These are phyloP conservation scores for Rhinoraja longicauda DNA, from an alignment of 2,797 vertebrate species.

Conservation along the genomic window DNA sequence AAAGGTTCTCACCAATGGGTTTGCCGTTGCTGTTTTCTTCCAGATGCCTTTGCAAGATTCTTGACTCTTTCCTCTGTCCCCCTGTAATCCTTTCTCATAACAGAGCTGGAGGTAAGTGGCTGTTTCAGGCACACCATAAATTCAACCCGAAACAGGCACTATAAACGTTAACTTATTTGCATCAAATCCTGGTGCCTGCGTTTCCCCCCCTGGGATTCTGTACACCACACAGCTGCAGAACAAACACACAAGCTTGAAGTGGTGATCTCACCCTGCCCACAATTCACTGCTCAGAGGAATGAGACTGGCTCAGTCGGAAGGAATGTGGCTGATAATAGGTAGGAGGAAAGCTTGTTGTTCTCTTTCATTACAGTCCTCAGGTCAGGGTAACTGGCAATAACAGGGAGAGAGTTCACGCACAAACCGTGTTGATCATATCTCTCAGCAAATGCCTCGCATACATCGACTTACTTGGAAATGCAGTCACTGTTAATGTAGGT, in stretches of 20 bases:
- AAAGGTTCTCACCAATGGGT: too few species aligned
- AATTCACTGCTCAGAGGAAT: conserved; percentile 7
- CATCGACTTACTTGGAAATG: background rate
- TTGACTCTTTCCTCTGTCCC: too few species aligned
- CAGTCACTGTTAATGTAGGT: background rate
- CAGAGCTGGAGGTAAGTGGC: too few species aligned
- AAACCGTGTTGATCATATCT: background rate
- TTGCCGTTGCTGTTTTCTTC: too few species aligned
- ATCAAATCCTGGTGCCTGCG: background rate
- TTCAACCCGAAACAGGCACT: too few species aligned
- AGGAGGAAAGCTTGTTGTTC: background rate
- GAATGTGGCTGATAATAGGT: background rate
- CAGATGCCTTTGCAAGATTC: too few species aligned
- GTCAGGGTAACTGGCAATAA: background rate
- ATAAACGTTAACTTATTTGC: too few species aligned
- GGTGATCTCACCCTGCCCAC: conserved; percentile 2
- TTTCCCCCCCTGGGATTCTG: background rate
- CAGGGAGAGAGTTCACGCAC: background rate
- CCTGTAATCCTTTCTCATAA: too few species aligned
- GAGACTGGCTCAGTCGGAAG: background rate
- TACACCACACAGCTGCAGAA: background rate
- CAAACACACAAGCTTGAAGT: background rate
- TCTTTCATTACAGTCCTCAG: background rate
- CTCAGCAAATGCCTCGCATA: background rate
- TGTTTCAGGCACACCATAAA: too few species aligned